Evolutionary conservation across 2,797 vertebrate species (phyloP).

Genomic region (Limosa lapponica): DNA sequence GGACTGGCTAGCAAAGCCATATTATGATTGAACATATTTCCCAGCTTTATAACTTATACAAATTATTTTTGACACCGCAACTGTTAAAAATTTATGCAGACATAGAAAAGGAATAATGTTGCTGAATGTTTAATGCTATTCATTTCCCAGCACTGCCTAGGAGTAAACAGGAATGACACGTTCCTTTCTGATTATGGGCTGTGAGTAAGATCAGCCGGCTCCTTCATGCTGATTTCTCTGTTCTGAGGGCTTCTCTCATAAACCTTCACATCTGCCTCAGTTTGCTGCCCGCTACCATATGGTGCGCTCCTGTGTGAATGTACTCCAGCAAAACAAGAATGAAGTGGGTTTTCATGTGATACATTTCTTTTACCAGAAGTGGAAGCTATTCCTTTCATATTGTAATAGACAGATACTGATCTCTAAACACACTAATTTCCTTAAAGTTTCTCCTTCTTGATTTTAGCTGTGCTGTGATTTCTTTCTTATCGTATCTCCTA

Average conservation of each 20-base stretch:
- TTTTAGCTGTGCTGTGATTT: slow-evolving; percentile 23
- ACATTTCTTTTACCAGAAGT: neutral
- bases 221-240: slow-evolving; percentile 48
- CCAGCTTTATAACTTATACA: slow-evolving; percentile 42
- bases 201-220: slow-evolving; percentile 3
- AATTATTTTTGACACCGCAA: slow-evolving; percentile 57
- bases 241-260: slow-evolving; percentile 28
- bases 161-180: slow-evolving; percentile 60
- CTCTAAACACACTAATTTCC: neutral
- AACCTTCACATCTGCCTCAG: slow-evolving; percentile 22
- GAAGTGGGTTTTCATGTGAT: neutral
- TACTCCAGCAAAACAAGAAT: neutral
- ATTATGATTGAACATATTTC: neutral
- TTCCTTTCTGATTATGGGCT: slow-evolving; percentile 40
- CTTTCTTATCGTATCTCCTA: neutral
- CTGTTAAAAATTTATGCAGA: slow-evolving; percentile 67
- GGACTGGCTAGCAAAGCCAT: neutral
- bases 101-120: slow-evolving; percentile 38
- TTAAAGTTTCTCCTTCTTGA: neutral
- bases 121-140: slow-evolving; percentile 69
- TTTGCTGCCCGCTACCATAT: neutral
- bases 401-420: neutral
- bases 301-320: slow-evolving; percentile 14
- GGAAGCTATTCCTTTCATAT: neutral
- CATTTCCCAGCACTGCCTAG: slow-evolving; percentile 24